phyloP scores from a whole-genome alignment of 2,113 vertebrate genomes.

The Melanerpes formicivorus region DNA sequence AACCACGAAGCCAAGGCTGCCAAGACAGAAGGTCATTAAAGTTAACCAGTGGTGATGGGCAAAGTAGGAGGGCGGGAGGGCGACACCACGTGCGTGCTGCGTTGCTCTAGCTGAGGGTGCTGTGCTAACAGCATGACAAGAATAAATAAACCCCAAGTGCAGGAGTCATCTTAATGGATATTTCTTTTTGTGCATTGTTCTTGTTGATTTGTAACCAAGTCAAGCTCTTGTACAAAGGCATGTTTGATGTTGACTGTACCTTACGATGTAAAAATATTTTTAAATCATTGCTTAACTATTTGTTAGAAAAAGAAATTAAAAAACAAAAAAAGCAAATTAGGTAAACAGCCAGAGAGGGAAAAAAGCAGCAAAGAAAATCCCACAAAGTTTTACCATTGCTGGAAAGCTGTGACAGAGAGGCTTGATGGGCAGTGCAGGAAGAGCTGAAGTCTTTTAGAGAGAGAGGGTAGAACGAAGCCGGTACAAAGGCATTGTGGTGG shows the following conservation, averaged over 20 bases:
- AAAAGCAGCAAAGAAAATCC: constrained; percentile 39
- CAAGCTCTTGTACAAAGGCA: constrained; percentile 87
- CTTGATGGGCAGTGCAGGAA: background rate
- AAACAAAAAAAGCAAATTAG: constrained; percentile 69
- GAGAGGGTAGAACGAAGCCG: background rate
- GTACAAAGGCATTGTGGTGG: background rate
- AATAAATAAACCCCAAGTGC: constrained; percentile 35
- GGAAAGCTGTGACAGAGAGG: background rate
- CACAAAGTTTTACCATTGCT: background rate
- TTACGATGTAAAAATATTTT: constrained; percentile 83
- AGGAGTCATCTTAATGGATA: constrained; percentile 75
- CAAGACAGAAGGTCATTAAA: constrained; percentile 89
- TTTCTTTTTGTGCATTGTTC: constrained; percentile 83
- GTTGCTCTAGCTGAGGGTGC: constrained; percentile 59
- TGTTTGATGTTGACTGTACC: constrained; percentile 84
- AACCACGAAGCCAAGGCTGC: constrained; percentile 90
- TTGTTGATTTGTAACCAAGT: constrained; percentile 87
- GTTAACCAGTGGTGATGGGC: background rate
- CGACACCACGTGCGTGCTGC: constrained; percentile 38
- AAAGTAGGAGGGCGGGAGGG: background rate
- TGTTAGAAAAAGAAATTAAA: constrained; percentile 78
- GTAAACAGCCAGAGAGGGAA: constrained; percentile 36
- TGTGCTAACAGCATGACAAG: constrained; percentile 37
- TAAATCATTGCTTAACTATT: constrained; percentile 81
- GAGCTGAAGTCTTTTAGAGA: background rate